Base-by-base conservation (phyloP, 92 coral and sea anemone genomes). In the Blastomussa wellsi region DNA sequence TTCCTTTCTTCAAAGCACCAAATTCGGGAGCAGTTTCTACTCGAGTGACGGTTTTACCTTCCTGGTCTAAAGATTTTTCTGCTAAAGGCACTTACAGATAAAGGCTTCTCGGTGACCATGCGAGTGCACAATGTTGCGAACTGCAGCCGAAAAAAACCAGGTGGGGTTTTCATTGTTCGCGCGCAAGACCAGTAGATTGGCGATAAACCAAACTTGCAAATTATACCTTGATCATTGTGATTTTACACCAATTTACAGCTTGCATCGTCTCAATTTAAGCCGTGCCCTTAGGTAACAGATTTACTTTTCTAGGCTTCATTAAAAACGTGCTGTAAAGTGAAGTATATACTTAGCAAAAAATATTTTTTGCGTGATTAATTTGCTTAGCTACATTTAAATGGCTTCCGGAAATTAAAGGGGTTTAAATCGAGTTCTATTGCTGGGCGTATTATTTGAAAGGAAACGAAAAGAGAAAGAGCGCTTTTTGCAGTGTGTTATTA, bases 91-190 rank as follows among this genome's bases (percentile, higher is more conserved):
- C 17, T 24, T 14, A 22, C n/a, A 20, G 5, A 47, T 19, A 28
- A 38, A 16, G 38, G 37, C 72, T 20, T 48, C 77, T 68, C 6
- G 47, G 15, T 33, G 62, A 42, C 62, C 35, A 79, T 66, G 84
- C 55, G 38, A n/a, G 74, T 0, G 22, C 37, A 39, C 7, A 9
- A 9, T 13, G 77, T 29, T 52, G 66, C 51, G 70, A 44, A 49
- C 59, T 41, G 14, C 39, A 64, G 35, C 38, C 13, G 41, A 64
- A 78, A 48, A 17, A 11, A 24, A 72, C 75, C 85, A 81, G 85
- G 85, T 81, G 85, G 66, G 68, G 22, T 29, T 11, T 35, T 12
- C 12, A 69, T 81, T 81, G 85, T 81, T 70, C 29, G 11, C 84
- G 42, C 84, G 68, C 48, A 35, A 37, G 52, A 64, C 68, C 62